Conservation (phyloP, 2,797 vertebrate species). For the Pangasius mekongensis region DNA sequence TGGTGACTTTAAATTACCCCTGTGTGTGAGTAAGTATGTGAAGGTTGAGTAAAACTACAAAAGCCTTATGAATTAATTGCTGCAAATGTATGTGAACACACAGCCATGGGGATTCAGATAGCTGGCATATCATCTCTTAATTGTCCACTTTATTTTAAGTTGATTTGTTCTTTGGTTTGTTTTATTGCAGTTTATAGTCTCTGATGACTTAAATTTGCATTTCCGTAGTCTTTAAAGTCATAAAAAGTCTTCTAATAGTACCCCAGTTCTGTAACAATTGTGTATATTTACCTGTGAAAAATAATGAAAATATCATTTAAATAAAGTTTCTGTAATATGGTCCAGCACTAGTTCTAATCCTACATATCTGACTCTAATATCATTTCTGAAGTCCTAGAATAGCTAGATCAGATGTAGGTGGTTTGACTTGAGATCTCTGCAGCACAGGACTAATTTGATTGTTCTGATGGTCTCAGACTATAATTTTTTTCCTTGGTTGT, state of each 20-base stretch:
- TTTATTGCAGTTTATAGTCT: background rate
- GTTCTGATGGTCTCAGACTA: no score
- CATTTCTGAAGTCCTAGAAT: background rate
- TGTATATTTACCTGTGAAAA: background rate
- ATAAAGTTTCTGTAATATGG: no score
- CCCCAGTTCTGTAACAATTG: background rate
- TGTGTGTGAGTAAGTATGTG: no score
- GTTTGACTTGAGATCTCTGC: background rate
- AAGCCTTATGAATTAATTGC: background rate
- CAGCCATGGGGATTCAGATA: background rate
- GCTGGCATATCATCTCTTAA: background rate
- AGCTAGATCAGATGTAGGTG: background rate
- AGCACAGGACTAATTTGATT: background rate
- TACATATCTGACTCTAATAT: no score
- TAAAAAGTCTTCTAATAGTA: background rate
- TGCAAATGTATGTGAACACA: no score
- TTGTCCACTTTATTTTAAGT: background rate
- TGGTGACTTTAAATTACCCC: background rate
- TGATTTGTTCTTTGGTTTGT: background rate
- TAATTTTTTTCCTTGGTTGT: background rate
- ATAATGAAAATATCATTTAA: background rate
- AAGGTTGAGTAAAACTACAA: background rate
- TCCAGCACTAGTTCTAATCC: background rate
- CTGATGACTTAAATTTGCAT: background rate
- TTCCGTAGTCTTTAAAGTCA: background rate